Percentiles rank a stretch among this genome's conserved stretches.
phyloP scores from a whole-genome alignment of 2,888 invertebrate genomes.

The Lathronympha strigana region DNA sequence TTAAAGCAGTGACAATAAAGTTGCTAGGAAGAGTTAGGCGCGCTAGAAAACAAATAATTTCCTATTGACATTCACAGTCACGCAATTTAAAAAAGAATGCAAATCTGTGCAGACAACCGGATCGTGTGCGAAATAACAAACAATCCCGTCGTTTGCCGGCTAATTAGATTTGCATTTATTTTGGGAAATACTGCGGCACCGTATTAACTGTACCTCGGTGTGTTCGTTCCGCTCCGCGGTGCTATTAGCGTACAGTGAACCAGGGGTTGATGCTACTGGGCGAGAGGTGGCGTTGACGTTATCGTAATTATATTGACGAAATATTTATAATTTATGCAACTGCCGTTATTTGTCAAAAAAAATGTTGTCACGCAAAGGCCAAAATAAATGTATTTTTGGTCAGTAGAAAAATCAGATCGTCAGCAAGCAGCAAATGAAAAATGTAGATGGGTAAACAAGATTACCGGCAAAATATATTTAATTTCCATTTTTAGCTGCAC shows the following conservation, averaged over 20 bases:
- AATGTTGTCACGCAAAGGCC: not conserved
- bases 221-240: constrained; percentile 34
- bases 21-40: not conserved
- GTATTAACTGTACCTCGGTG: constrained; percentile 39
- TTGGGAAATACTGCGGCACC: constrained; percentile 34
- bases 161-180: constrained; percentile 35
- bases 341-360: not conserved
- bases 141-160: constrained; percentile 26
- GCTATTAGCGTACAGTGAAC: constrained; percentile 38
- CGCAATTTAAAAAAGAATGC: constrained; percentile 17
- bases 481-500: too few relatives aligned
- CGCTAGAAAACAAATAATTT: not conserved
- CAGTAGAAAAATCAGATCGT: too few relatives aligned
- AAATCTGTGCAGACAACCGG: constrained; percentile 23
- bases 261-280: constrained; percentile 11
- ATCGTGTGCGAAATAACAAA: constrained; percentile 24
- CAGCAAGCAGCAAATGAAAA: too few relatives aligned
- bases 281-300: constrained; percentile 7
- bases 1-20: not conserved
- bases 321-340: not conserved
- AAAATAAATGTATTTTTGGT: too few relatives aligned
- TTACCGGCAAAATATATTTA: too few relatives aligned
- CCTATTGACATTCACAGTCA: constrained; percentile 22
- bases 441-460: too few relatives aligned
- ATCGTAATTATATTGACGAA: not conserved